Evolutionary conservation across 2,113 vertebrate genomes (phyloP), one percentile per base, ranked within the genome.

Genomic region (Shinisaurus crocodilurus): DNA sequence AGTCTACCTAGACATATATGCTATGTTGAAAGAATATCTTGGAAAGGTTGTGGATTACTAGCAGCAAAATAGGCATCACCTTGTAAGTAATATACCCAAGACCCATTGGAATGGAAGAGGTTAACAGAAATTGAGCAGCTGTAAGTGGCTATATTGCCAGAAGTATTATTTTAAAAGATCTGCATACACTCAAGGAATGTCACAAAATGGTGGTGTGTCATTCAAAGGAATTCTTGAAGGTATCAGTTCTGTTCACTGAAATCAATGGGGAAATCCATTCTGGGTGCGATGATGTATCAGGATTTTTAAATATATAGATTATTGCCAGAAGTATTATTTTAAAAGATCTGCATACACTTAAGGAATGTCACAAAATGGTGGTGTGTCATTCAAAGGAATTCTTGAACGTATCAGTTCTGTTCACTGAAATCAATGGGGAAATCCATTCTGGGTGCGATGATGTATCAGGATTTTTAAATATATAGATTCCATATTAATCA

Each of bases 401-500:
- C 40, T 27, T 82, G 85, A 82, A 88, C 16, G 80, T 43, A 40
- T 79, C 65, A 84, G 2, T 65, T 80, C 60, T n/a, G 37, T 65
- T 15, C 43, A 29, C 20, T 79, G 63, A 79, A 88, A 67, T 67
- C 7, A 45, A 45, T 67, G 50, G 12, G 45, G 32, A 1, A 67
- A 63, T 43, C 10, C 60, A 80, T 88, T 80, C 76, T 90, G 50
- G 1, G 50, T 34, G 65, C 48, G 43, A 79, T 20, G 67, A 37
- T 67, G 74, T 54, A 69, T 48, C 60, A 60, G 37, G 13, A n/a
- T 34, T 65, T 34, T 90, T 65, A 9, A 40, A n/a, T n/a, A n/a
- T n/a, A n/a, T n/a, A n/a, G n/a, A 20, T 23, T 16, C 40, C 91
- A 93, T 75, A 90, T 88, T 95, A 89, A 93, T 65, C 90, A 92